Base-by-base conservation (phyloP, 1,140 invertebrate species). In the Adelges cooleyi region DNA sequence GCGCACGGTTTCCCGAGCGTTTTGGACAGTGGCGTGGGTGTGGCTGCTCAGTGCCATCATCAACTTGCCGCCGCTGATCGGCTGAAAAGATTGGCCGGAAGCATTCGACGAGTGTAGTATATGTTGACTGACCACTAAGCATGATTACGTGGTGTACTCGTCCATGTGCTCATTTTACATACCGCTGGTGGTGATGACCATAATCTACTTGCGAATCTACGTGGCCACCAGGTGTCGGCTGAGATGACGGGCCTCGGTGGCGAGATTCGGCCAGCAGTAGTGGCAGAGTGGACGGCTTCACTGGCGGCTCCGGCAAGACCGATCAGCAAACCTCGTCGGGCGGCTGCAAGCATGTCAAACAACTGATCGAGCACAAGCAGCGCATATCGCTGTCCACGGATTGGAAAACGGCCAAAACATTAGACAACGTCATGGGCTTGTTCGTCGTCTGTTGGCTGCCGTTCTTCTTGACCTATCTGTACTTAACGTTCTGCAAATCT, bases 391-490 rank as follows among this genome's bases (percentile, higher is more conserved):
- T 95, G 66, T 92, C 91, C 0, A 87, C 92, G 70, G 94, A 97
- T 73, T 80, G 93, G 68, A 81, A 92, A 23, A 93, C 94, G 0
- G 93, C 93, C 0, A 80, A 92, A 42, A 95, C 92, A 3, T 78
- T 96, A 1, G 92, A 92, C 17, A 91, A 95, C 50, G 93, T 95
- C 51, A 92, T 92, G 89, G 90, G 90, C 3, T 91, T 95, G 1
- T 92, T 97, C 75, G 90, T 97, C 38, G 84, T 97, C 1, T 97
- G 93, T 73, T 98, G 95, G 92, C 77, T 97, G 66, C 95, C 95
- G 2, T 98, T 97, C 76, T 95, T 97, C 73, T 82, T 95, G 10
- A 88, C 94, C 81, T 98, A 98, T 75, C 85, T 97, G 38, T 90
- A 93, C 59, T 79, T 89, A 59, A 89, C 90, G 1, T 93, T 92